Percentiles rank a stretch among this genome's conserved stretches.
phyloP scores from a whole-genome alignment of 2,797 vertebrate species.

The Phataginus tricuspis region DNA sequence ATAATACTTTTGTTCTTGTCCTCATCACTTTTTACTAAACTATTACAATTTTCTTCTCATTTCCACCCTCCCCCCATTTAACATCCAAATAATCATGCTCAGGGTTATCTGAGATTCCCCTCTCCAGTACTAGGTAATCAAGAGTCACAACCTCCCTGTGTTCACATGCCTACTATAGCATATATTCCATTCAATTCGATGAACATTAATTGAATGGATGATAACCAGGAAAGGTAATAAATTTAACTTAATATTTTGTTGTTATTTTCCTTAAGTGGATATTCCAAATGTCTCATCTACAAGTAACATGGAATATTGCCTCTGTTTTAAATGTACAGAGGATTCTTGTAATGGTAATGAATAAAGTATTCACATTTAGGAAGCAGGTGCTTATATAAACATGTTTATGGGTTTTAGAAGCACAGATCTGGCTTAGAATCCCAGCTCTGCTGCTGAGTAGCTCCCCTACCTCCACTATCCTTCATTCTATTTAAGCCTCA shows the following conservation, averaged over 20 bases:
- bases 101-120: background rate
- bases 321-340: background rate
- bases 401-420: background rate
- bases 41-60: background rate
- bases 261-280: background rate
- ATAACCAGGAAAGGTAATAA: background rate
- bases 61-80: background rate
- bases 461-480: background rate
- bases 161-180: background rate
- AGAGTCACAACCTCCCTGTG: background rate
- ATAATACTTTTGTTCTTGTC: background rate
- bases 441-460: background rate
- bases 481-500: background rate
- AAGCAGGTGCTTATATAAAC: background rate
- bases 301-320: background rate
- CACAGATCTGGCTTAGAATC: background rate
- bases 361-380: background rate
- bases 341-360: background rate
- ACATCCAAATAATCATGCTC: background rate
- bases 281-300: background rate
- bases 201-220: background rate
- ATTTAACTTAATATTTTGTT: background rate
- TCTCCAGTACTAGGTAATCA: background rate
- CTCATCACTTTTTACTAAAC: background rate
- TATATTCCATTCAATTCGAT: background rate